Evolutionary conservation across 2,797 vertebrate species (phyloP).

Genomic region (Chrysocyon brachyurus): DNA sequence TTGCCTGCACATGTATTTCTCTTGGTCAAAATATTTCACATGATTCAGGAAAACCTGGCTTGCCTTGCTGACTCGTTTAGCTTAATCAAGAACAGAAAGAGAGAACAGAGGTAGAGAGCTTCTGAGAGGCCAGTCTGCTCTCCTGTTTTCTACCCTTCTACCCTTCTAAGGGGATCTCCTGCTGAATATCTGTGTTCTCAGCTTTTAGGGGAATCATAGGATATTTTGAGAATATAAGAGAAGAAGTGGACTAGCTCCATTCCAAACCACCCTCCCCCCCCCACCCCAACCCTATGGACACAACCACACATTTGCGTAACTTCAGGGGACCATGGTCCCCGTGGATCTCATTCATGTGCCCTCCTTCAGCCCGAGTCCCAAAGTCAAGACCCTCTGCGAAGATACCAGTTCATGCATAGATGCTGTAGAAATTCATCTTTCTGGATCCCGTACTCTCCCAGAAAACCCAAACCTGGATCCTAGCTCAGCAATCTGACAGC

Average conservation of each 20-base stretch:
- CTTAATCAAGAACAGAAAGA: neutral
- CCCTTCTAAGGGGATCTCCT: neutral
- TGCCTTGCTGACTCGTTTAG: neutral
- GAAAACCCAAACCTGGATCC: neutral
- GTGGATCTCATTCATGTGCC: fast-evolving
- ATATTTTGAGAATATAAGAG: neutral
- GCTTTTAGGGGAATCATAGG: neutral
- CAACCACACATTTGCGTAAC: neutral
- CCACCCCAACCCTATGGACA: fast-evolving
- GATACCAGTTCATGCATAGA: neutral
- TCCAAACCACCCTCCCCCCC: too few relatives aligned
- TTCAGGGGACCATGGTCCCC: neutral
- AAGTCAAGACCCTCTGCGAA: neutral
- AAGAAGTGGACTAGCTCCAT: neutral
- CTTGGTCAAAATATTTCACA: neutral
- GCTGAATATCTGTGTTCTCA: neutral
- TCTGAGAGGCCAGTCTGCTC: neutral
- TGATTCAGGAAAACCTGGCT: neutral
- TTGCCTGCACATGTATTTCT: neutral
- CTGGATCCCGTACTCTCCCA: neutral
- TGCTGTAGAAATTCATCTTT: neutral
- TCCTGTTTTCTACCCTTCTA: neutral
- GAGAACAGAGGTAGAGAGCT: neutral
- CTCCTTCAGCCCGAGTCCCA: neutral
- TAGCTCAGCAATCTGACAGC: neutral